These are phyloP conservation scores for Amaurobius ferox DNA, from an alignment of 2,888 invertebrate genomes.

Conservation along the genomic window DNA sequence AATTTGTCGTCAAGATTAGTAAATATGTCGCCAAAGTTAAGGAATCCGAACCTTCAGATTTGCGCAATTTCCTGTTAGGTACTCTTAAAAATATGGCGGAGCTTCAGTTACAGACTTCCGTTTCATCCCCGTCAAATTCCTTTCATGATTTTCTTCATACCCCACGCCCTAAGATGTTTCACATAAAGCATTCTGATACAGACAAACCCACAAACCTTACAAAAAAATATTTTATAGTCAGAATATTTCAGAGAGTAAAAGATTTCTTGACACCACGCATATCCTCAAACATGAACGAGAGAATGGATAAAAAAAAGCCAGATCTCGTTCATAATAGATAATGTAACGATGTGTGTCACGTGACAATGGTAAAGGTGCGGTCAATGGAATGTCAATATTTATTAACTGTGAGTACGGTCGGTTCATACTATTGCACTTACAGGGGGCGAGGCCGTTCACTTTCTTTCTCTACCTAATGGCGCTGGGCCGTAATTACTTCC, in stretches of 20 bases:
- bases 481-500: constrained; percentile 4
- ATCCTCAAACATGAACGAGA: constrained; percentile 2
- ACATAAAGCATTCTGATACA: too few relatives aligned
- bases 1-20: too few relatives aligned
- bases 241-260: background rate
- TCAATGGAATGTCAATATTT: constrained; percentile 63
- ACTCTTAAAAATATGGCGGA: too few relatives aligned
- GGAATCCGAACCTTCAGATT: too few relatives aligned
- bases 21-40: too few relatives aligned
- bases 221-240: background rate
- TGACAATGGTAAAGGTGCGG: constrained; percentile 50
- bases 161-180: too few relatives aligned
- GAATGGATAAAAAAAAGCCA: constrained; percentile 36
- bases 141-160: too few relatives aligned
- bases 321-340: constrained; percentile 31
- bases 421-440: background rate
- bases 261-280: background rate
- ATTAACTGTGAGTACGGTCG: constrained; percentile 14
- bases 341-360: constrained; percentile 55
- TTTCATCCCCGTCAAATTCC: too few relatives aligned
- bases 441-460: background rate
- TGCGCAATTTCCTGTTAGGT: too few relatives aligned
- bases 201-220: background rate
- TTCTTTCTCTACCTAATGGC: background rate
- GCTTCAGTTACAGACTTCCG: too few relatives aligned